Conservation (phyloP, 2,797 vertebrate species). For the Enteromius unitaeniatus region DNA sequence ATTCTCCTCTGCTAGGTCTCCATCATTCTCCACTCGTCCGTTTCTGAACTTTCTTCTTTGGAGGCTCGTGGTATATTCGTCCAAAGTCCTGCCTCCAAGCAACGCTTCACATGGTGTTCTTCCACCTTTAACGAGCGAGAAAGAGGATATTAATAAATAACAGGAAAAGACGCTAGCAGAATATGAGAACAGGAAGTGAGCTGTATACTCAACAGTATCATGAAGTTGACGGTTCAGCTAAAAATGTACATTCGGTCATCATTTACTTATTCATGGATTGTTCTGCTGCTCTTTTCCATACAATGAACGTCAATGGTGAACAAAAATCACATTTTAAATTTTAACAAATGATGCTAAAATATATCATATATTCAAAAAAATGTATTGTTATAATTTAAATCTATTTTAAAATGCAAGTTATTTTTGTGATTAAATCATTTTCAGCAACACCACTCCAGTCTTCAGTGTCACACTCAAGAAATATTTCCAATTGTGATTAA, state of each 20-base stretch:
- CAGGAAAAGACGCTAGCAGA: not conserved
- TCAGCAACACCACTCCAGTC: not conserved
- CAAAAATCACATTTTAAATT: not conserved
- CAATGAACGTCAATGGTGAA: not conserved
- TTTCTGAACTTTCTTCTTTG: slow-evolving; percentile 85
- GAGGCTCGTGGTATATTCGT: slow-evolving; percentile 78
- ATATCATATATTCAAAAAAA: not conserved
- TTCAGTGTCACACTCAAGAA: not conserved
- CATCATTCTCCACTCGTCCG: slow-evolving; percentile 93
- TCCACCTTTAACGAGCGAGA: slow-evolving; percentile 70
- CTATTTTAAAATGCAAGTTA: not conserved
- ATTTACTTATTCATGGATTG: not conserved
- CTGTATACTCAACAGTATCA: not conserved
- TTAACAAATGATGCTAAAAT: not conserved
- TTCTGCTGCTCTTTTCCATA: not conserved
- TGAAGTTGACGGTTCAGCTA: too few species aligned
- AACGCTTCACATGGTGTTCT: slow-evolving; percentile 83
- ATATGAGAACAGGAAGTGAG: not conserved
- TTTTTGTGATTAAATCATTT: not conserved
- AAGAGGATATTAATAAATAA: not conserved
- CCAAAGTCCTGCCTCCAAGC: slow-evolving; percentile 80
- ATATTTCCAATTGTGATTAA: not conserved
- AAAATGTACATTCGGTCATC: not conserved
- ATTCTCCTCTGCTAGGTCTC: slow-evolving; percentile 84
- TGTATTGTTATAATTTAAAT: not conserved